Conservation (phyloP, 1,140 invertebrate species). For the Drosophila carrolli region DNA sequence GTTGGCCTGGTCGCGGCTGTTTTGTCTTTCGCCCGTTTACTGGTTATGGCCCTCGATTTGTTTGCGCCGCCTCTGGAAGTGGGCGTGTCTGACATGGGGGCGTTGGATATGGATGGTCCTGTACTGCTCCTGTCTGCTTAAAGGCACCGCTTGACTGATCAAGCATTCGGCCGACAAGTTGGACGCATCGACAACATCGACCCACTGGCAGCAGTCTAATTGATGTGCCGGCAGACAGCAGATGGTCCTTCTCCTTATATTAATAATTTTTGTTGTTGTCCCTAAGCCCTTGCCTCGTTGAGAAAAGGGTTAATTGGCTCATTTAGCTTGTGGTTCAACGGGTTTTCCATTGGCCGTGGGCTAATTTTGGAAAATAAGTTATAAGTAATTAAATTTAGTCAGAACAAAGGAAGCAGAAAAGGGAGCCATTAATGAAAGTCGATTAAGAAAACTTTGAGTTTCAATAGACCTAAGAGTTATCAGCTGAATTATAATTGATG, state of each 20-base stretch:
- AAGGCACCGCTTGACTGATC: slow-evolving; percentile 56
- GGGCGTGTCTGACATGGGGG: neutral
- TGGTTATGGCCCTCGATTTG: slow-evolving; percentile 60
- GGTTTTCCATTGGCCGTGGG: slow-evolving; percentile 37
- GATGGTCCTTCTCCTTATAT: slow-evolving; percentile 21
- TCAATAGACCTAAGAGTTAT: neutral
- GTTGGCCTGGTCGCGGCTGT: slow-evolving; percentile 54
- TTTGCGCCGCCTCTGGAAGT: slow-evolving; percentile 11
- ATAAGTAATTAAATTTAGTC: slow-evolving; percentile 36
- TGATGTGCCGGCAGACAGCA: slow-evolving; percentile 56
- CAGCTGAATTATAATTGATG: neutral
- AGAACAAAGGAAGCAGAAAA: slow-evolving; percentile 2
- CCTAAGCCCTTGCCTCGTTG: neutral
- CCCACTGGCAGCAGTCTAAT: slow-evolving; percentile 47
- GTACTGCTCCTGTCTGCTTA: slow-evolving; percentile 29
- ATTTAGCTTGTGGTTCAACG: slow-evolving; percentile 68
- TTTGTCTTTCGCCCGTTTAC: slow-evolving; percentile 56
- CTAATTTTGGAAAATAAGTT: slow-evolving; percentile 56
- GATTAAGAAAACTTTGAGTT: slow-evolving; percentile 1
- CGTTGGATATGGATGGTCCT: slow-evolving; percentile 3
- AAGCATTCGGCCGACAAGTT: slow-evolving; percentile 62
- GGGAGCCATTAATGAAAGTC: slow-evolving; percentile 17
- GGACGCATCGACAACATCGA: slow-evolving; percentile 63
- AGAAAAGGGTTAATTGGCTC: slow-evolving; percentile 69
- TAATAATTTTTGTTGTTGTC: slow-evolving; percentile 9